Evolutionary conservation across 1,140 invertebrate species (phyloP).

Genomic region (Zelostemma sp.): DNA sequence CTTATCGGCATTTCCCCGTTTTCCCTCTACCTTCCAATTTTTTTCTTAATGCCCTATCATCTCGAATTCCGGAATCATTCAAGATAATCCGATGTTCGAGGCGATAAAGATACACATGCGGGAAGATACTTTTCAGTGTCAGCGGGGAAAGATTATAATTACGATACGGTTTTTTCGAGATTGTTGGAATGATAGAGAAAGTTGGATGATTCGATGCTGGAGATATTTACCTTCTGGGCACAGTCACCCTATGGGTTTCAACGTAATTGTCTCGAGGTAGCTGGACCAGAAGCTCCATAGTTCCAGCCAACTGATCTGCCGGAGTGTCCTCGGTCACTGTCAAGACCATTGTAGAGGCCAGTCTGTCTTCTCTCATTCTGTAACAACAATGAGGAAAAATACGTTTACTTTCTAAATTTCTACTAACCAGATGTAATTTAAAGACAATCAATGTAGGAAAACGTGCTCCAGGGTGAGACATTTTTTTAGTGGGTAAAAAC

Average conservation of each 20-base stretch:
- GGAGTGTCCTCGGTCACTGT: slow-evolving; percentile 81
- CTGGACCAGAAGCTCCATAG: slow-evolving; percentile 80
- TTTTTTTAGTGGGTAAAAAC: too few relatives aligned
- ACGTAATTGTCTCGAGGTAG: slow-evolving; percentile 76
- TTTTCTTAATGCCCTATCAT: background rate
- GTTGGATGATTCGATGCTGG: background rate
- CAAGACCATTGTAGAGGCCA: slow-evolving; percentile 69
- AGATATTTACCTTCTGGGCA: slow-evolving; percentile 77
- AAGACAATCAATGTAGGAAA: too few relatives aligned
- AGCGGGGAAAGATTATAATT: background rate
- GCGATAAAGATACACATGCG: background rate
- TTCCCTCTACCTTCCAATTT: background rate
- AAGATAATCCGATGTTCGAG: too few relatives aligned
- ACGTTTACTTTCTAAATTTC: too few relatives aligned
- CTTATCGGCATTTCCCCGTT: background rate
- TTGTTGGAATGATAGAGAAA: background rate
- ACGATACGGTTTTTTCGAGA: background rate
- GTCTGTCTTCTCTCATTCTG: slow-evolving; percentile 62
- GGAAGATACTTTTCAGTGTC: background rate
- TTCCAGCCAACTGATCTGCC: slow-evolving; percentile 81
- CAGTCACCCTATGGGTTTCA: slow-evolving; percentile 72
- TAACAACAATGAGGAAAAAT: too few relatives aligned
- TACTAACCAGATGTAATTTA: too few relatives aligned
- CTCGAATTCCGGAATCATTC: too few relatives aligned
- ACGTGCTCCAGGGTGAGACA: too few relatives aligned